A percentile compares a stretch with the other conserved stretches of the same genome.
These are phyloP conservation scores for Lathamus discolor DNA, from an alignment of 2,113 vertebrate species.

Conservation along the genomic window DNA sequence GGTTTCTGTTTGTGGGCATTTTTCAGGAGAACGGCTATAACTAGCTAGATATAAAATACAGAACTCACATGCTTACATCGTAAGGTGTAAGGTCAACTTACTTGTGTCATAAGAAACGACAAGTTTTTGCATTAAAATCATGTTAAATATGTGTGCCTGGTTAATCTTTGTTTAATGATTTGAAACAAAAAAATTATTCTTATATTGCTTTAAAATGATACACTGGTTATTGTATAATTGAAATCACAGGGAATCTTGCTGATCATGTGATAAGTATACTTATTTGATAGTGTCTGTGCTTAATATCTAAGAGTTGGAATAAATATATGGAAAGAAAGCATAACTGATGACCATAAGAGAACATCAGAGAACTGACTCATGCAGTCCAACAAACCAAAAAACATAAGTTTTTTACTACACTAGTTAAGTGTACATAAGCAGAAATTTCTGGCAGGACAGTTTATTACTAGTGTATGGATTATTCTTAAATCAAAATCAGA, in stretches of 20 bases:
- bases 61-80: not conserved
- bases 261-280: not conserved
- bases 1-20: not conserved
- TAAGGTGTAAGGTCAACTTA: not conserved
- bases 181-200: not conserved
- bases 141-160: not conserved
- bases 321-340: not conserved
- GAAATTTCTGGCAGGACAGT: not conserved
- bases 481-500: constrained; percentile 34
- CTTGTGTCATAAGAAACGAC: not conserved
- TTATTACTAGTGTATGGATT: constrained; percentile 8
- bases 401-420: not conserved
- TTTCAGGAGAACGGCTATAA: not conserved
- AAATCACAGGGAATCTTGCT: not conserved
- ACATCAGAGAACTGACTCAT: not conserved
- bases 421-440: not conserved
- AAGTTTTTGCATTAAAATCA: not conserved
- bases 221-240: not conserved
- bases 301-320: not conserved
- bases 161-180: not conserved
- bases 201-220: not conserved
- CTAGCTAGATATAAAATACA: not conserved
- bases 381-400: not conserved
- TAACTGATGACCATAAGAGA: not conserved
- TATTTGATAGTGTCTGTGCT: not conserved